Base-by-base conservation (phyloP, 2,797 vertebrate genomes). In the Columba guinea region DNA sequence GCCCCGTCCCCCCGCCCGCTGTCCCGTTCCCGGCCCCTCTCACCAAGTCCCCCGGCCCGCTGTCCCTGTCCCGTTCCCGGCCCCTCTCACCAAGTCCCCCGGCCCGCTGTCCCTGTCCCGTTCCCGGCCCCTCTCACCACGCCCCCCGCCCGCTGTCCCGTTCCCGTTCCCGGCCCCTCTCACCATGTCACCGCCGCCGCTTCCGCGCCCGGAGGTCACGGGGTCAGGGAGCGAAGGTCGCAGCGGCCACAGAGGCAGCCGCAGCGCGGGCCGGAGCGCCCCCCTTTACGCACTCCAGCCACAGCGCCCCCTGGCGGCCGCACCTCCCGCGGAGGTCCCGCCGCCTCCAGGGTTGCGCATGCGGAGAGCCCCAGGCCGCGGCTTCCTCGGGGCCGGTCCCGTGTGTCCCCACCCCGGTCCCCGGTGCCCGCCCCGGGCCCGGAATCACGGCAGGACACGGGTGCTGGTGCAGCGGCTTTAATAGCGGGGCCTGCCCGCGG, bases 151-250 rank as follows among this genome's bases (percentile, higher is more conserved):
- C 20, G 19, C 26, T 19, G 44, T 44, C 44, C 44, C 44, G 18
- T 9, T 46, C 41, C 35, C 34, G 22, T 9, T 46, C 41, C 35
- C 34, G 22, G 3, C 49, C 76, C n/a, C 68, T 11, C 93, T 97
- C 79, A 96, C 97, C 97, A 97, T 95, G 56, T 46, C 80, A 58
- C 90, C 46, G 26, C 91, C 39, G 67, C 49, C 62, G 48, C 58
- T 90, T 91, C 95, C 90, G 84, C 69, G 48, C 59, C 44, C 48
- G 35, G 28, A 85, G 89, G 51, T 63, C 86, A 74, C 91, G 52
- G 69, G 85, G 62, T 51, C 67, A 46, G 62, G 55, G 63, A 84
- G 35, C 71, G 41, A 39, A 35, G 49, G 65, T 39, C 62, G 22
- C 17, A 16, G 10, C 12, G 32, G 69, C 11, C 56, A 53, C 35